Conservation (phyloP, 2,113 vertebrate genomes). For the Chaetodon trifascialis region DNA sequence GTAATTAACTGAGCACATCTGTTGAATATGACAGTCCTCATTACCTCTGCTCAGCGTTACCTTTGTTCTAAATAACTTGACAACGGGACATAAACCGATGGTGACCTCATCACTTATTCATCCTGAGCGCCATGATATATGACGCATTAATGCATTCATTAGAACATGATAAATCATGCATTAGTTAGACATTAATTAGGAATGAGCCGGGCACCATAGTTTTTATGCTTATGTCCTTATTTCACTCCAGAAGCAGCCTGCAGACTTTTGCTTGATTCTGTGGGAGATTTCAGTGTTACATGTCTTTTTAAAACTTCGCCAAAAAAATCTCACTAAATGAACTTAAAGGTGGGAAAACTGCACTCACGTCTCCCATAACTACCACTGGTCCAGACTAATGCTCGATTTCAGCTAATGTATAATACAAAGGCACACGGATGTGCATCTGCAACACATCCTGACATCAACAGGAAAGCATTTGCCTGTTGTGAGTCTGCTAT, state of each 20-base stretch:
- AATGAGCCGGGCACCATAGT: neutral
- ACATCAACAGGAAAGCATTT: neutral
- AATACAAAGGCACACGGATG: too few relatives aligned
- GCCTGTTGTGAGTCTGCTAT: neutral
- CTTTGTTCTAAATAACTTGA: conserved; percentile 34
- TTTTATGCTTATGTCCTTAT: neutral
- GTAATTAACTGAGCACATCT: neutral
- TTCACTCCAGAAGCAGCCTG: neutral
- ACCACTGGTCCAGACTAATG: neutral
- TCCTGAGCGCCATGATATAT: conserved; percentile 9
- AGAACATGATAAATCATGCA: conserved; percentile 21
- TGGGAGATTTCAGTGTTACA: too few relatives aligned
- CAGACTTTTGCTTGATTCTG: neutral
- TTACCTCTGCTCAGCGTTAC: neutral
- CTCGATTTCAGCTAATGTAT: too few relatives aligned
- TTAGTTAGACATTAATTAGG: conserved; percentile 18
- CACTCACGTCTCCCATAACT: neutral
- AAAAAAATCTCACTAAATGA: neutral
- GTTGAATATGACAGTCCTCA: neutral
- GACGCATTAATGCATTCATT: conserved; percentile 13
- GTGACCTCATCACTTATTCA: conserved; percentile 20
- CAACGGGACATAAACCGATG: neutral
- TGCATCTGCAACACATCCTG: too few relatives aligned
- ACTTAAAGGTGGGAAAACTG: neutral
- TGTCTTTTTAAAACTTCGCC: neutral